Base-by-base conservation (phyloP, 2,888 invertebrate species). In the Sthenelais limicola region DNA sequence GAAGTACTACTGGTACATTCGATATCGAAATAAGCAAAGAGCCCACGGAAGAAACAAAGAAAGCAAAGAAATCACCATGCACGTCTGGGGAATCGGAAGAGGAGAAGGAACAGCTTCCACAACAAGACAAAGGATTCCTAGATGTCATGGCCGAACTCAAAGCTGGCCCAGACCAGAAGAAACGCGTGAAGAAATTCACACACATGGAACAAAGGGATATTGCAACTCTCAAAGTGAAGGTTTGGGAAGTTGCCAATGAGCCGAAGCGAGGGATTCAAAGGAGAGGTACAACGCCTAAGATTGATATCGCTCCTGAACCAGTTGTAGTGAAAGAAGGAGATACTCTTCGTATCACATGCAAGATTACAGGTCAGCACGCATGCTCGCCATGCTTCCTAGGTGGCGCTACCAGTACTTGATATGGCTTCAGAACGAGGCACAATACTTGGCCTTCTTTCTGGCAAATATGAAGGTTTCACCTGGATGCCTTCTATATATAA, bases 131-230 rank as follows among this genome's bases (percentile, higher is more conserved):
- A 1, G 62, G 35, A 1, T 62, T 62, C 21, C 4, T 35, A 38
- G 62, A 62, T 18, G 62, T 62, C 33, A 62, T 62, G 62, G 62
- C 62, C 18, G 62, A 62, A 43, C 18, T 62, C n/a, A 35, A 35
- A 4, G 26, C 21, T 15, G 62, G 26, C 5, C 24, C 38, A 3
- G 21, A 38, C 12, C n/a, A 26, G 5, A 51, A 51, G 51, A n/a
- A 5, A 5, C 7, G 7, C 7, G 51, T 5, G 51, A n/a, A 51
- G 7, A n/a, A 51, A 5, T 5, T 5, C 5, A 51, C 18, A n/a
- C n/a, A n/a, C n/a, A n/a, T n/a, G n/a, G n/a, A n/a, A n/a, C n/a
- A 62, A n/a, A 4, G 21, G 4, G 62, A 62, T n/a, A 43, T 38
- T 15, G 2, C 35, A 12, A 15, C 35, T 2, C 62, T 62, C n/a